These are phyloP conservation scores for Eustalomyia histrio DNA, from an alignment of 2,888 invertebrate species.

Conservation along the genomic window DNA sequence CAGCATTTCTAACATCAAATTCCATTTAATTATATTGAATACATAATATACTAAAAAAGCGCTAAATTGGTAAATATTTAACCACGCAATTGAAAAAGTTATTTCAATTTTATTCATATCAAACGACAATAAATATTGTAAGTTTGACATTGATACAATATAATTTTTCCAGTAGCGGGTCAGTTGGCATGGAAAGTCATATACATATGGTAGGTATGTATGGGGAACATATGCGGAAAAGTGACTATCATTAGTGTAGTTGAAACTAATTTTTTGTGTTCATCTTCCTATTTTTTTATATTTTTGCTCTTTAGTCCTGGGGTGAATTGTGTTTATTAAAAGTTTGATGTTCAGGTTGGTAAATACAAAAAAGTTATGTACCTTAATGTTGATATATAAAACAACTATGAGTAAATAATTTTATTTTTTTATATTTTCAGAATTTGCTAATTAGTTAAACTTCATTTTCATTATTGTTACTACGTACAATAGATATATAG, in stretches of 20 bases:
- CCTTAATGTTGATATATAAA: neutral
- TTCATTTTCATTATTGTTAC: conserved; percentile 28
- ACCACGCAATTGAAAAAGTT: too few relatives aligned
- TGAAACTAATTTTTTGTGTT: conserved; percentile 4
- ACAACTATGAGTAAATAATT: conserved; percentile 5
- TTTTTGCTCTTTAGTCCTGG: conserved; percentile 21
- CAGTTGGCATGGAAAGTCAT: neutral
- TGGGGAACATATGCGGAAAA: neutral
- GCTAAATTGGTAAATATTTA: too few relatives aligned
- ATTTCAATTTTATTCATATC: too few relatives aligned
- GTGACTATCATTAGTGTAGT: conserved; percentile 7
- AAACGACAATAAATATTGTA: too few relatives aligned
- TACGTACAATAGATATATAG: neutral
- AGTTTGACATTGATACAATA: too few relatives aligned
- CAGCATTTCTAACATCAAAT: too few relatives aligned
- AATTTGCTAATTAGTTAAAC: conserved; percentile 50
- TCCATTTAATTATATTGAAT: too few relatives aligned
- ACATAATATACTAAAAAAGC: too few relatives aligned
- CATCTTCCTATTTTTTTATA: neutral
- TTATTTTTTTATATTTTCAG: conserved; percentile 10
- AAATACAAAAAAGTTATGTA: neutral
- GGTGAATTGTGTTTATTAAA: conserved; percentile 62
- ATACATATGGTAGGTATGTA: neutral
- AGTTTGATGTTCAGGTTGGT: conserved; percentile 31
- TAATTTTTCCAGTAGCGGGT: too few relatives aligned